Percentiles rank a stretch among this genome's conserved stretches.
Conservation (phyloP, 1,140 invertebrate species). For the Papilio helenus region DNA sequence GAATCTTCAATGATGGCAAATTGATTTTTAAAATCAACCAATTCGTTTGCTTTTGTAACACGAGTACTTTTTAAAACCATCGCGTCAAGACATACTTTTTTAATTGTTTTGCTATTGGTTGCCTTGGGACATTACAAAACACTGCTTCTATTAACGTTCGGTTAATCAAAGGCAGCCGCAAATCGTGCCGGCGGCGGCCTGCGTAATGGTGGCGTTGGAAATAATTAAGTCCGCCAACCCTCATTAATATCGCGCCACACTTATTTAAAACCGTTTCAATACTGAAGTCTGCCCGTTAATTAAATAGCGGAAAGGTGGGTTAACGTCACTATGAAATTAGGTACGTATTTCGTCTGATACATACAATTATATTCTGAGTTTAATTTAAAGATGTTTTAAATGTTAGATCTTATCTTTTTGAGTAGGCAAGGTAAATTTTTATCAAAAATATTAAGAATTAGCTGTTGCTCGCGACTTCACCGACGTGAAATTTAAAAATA, state of each 20-base stretch:
- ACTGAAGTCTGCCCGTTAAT: conserved; percentile 28
- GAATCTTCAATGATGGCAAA: not conserved
- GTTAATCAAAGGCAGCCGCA: conserved; percentile 32
- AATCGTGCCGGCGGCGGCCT: not conserved
- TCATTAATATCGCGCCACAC: conserved; percentile 33
- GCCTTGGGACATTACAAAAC: not conserved
- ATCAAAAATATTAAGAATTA: not conserved
- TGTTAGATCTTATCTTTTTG: not conserved
- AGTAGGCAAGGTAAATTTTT: not conserved
- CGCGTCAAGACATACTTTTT: not conserved
- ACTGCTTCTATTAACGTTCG: conserved; percentile 11
- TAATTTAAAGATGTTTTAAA: not conserved
- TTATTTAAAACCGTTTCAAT: conserved; percentile 35
- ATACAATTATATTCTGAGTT: not conserved
- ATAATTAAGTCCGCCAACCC: conserved; percentile 27
- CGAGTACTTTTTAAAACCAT: not conserved
- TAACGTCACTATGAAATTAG: not conserved
- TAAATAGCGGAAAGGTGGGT: conserved; percentile 13
- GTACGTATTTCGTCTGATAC: not conserved
- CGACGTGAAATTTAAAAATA: no score
- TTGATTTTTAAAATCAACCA: not conserved
- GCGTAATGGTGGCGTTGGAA: conserved; percentile 15
- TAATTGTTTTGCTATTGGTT: not conserved
- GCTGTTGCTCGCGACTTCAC: no score
- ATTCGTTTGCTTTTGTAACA: not conserved